Base-by-base conservation (phyloP, 2,888 invertebrate genomes). In the Crocallis elinguaria region DNA sequence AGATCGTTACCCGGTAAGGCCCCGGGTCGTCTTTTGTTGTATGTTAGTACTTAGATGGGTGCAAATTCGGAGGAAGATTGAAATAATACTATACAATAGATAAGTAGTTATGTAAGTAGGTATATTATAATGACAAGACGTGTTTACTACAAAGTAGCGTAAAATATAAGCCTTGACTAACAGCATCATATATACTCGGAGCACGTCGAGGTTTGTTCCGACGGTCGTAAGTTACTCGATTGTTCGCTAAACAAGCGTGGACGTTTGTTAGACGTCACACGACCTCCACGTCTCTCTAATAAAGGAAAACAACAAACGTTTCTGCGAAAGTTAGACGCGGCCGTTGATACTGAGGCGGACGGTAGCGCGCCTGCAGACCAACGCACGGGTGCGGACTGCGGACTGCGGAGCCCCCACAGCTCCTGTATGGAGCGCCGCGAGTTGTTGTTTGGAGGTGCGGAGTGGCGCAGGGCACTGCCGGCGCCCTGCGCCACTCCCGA, bases 161-260 rank as follows among this genome's bases (percentile, higher is more conserved):
- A 7, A 25, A n/a, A 25, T n/a, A n/a, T n/a, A n/a, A n/a, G n/a
- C n/a, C n/a, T n/a, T n/a, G n/a, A n/a, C n/a, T n/a, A n/a, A n/a
- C n/a, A n/a, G n/a, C n/a, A n/a, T n/a, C n/a, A n/a, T n/a, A n/a
- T n/a, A n/a, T n/a, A n/a, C n/a, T n/a, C n/a, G n/a, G n/a, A n/a
- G n/a, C n/a, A n/a, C n/a, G n/a, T n/a, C n/a, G n/a, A n/a, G n/a
- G n/a, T n/a, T n/a, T n/a, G n/a, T n/a, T n/a, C n/a, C n/a, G 29
- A 12, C 29, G 29, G 5, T 12, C 6, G 3, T 19, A 19, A 19
- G n/a, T n/a, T 38, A 35, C 50, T 46, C 50, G 45, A 49, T 49
- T 49, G 41, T 49, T 49, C 27, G 19, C 17, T 19, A 27, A 41
- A 35, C 13, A 8, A 25, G 39, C 39, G 39, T 21, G 46, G 46